These are phyloP conservation scores for Diadumene lineata DNA, from an alignment of 92 coral and sea anemone genomes.

Conservation along the genomic window DNA sequence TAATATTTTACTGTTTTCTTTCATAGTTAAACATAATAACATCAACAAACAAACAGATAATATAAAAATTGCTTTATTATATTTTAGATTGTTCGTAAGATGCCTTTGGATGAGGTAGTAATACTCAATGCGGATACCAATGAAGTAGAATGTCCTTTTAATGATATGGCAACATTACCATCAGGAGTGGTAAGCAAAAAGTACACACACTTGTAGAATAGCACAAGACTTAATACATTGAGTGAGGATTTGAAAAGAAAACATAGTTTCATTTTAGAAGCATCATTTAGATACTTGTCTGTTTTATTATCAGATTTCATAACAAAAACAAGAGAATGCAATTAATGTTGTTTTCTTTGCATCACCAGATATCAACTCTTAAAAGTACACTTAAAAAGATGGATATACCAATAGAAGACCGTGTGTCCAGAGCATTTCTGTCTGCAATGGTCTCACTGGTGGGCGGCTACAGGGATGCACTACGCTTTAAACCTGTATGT, in stretches of 20 bases:
- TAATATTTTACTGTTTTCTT: too few relatives aligned
- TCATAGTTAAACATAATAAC: too few relatives aligned
- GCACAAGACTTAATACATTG: neutral
- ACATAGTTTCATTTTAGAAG: too few relatives aligned
- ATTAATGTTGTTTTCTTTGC: too few relatives aligned
- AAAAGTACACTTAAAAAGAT: constrained; percentile 86
- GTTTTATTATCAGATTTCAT: too few relatives aligned
- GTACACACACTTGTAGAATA: neutral
- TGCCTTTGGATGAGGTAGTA: constrained; percentile 95
- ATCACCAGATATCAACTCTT: constrained; percentile 52
- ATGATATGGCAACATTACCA: constrained; percentile 76
- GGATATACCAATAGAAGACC: constrained; percentile 81
- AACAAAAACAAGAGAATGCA: too few relatives aligned
- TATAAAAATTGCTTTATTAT: too few relatives aligned
- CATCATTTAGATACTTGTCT: too few relatives aligned
- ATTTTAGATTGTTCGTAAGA: constrained; percentile 79
- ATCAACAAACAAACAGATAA: too few relatives aligned
- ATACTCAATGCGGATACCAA: constrained; percentile 92
- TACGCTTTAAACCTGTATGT: constrained; percentile 83
- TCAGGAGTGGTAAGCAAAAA: constrained; percentile 63
- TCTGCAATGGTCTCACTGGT: constrained; percentile 86
- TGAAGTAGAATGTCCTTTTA: constrained; percentile 72
- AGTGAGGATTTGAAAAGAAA: neutral
- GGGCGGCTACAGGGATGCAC: constrained; percentile 93
- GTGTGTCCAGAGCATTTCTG: constrained; percentile 86